These are phyloP conservation scores for Eupelmus urozonus DNA, from an alignment of 2,888 invertebrate species.

Conservation along the genomic window DNA sequence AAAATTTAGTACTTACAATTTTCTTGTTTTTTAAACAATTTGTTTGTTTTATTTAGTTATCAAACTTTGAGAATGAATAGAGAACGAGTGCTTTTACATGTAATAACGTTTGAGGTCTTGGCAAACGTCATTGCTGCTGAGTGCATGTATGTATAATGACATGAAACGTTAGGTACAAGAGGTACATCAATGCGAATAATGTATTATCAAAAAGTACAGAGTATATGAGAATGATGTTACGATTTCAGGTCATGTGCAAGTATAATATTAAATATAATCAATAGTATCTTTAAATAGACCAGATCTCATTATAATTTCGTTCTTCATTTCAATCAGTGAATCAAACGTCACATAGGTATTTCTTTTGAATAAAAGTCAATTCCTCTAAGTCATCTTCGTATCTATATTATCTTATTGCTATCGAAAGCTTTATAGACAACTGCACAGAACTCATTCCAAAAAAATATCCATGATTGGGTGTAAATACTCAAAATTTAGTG, in stretches of 20 bases:
- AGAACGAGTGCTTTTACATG: no score
- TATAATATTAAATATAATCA: slow-evolving; percentile 14
- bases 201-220: background rate
- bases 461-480: no score
- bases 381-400: background rate
- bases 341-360: no score
- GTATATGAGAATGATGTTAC: background rate
- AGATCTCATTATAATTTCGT: background rate
- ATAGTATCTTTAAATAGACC: slow-evolving; percentile 7
- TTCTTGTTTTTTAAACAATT: no score
- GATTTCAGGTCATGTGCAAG: background rate
- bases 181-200: background rate
- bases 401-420: background rate
- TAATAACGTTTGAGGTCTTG: no score
- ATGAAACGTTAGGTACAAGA: background rate
- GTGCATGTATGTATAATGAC: background rate
- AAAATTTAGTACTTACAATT: no score
- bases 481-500: no score
- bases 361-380: background rate
- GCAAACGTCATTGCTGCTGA: no score
- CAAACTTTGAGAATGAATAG: no score
- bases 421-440: background rate
- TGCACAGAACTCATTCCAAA: no score
- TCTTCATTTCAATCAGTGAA: no score
- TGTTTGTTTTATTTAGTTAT: no score